These are phyloP conservation scores for Ondatra zibethicus DNA, from an alignment of 2,113 vertebrate species.

Conservation along the genomic window DNA sequence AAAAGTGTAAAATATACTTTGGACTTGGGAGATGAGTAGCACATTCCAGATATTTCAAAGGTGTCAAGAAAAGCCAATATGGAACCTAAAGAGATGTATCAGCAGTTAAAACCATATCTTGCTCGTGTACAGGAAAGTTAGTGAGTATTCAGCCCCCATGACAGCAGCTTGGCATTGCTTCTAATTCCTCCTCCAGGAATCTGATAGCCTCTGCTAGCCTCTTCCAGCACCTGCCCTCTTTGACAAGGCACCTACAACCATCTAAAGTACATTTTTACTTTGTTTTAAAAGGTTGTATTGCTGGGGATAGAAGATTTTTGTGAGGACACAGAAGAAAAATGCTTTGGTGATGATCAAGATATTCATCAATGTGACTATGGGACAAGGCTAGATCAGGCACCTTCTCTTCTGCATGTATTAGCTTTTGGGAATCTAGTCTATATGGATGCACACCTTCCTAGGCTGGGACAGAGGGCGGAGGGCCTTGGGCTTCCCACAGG, in stretches of 20 bases:
- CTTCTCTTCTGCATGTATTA: too few species aligned
- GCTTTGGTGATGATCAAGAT: too few species aligned
- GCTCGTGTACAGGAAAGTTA: too few species aligned
- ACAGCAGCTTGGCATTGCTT: background rate
- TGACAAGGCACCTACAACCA: background rate
- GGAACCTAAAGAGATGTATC: background rate
- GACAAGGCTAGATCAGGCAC: too few species aligned
- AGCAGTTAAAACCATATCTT: background rate
- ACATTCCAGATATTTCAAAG: rapidly evolving
- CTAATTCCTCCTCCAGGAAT: background rate
- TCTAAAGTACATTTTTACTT: background rate
- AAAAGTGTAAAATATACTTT: background rate
- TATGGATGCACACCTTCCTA: too few species aligned
- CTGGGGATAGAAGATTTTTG: background rate
- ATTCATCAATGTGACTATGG: too few species aligned
- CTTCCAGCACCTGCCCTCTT: background rate
- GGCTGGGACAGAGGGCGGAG: too few species aligned
- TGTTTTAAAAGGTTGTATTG: background rate
- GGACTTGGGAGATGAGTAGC: background rate
- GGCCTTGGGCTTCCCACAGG: too few species aligned
- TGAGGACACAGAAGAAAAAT: background rate
- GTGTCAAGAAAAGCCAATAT: background rate
- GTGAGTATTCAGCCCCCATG: background rate
- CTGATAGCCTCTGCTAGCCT: background rate
- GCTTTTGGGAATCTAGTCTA: too few species aligned